Base-by-base conservation (phyloP, 2,888 invertebrate genomes). In the Phaedon cochleariae region DNA sequence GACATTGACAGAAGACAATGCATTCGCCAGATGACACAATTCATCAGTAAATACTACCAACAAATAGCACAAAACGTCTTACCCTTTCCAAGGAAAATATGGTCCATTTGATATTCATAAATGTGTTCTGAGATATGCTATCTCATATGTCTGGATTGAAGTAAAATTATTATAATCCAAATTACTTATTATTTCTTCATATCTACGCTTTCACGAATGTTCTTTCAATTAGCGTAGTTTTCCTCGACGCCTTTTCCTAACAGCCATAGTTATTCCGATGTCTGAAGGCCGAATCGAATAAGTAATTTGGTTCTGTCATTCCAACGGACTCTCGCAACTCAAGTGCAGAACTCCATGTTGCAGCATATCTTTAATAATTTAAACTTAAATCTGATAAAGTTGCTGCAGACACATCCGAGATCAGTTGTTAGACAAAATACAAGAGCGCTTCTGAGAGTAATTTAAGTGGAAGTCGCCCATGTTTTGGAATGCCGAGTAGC, bases 281-380 rank as follows among this genome's bases (percentile, higher is more conserved):
- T 12, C 34, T 34, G 2, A n/a, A 2, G 12, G 9, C 12, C 12
- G 34, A 7, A 7, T 34, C 34, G 34, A 34, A 34, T 4, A 34
- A 69, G 57, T 64, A 62, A 69, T 69, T 67, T 54, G 57, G 31
- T 48, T 53, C 66, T 62, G 64, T 62, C 69, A 57, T 64, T 54
- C 64, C 29, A 12, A 29, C 41, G 54, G 49, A 59, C 45, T 63
- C 59, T 34, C 62, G 41, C 51, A 68, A 68, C 60, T 69, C 64
- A 54, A 64, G 66, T 67, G 57, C 61, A 64, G 60, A 66, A 62
- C 59, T 64, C 51, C 62, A 66, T 69, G 69, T 64, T 60, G 62
- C 66, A 64, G 64, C 67, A 65, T 67, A 67, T 69, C 67, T 67
- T 65, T 64, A 65, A 53, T 69, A 63, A 67, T 69, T 67, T 59